Evolutionary conservation across 2,113 vertebrate species (phyloP).

Genomic region (Onychostruthus taczanowskii): DNA sequence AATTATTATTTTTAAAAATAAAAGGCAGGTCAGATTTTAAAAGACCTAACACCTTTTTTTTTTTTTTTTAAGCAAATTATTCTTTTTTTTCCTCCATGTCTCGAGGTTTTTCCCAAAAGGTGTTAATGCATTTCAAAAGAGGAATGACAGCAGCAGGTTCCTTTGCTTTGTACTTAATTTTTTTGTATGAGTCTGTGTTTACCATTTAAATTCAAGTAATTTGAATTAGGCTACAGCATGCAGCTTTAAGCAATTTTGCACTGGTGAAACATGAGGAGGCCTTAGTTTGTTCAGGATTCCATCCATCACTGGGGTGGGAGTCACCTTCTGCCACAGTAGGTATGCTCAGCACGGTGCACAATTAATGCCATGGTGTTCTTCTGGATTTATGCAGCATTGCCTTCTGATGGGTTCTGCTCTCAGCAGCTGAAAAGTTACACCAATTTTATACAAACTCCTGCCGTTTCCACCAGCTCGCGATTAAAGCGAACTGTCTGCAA

Average conservation of each 20-base stretch:
- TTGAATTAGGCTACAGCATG: neutral
- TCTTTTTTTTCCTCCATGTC: neutral
- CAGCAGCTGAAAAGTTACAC: conserved; percentile 5
- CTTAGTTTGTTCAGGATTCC: neutral
- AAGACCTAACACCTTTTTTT: neutral
- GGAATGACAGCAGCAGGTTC: neutral
- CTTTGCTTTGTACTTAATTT: neutral
- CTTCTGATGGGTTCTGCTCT: conserved; percentile 19
- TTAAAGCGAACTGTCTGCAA: conserved; percentile 6
- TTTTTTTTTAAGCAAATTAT: neutral
- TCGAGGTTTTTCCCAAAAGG: neutral
- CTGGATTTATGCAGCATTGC: conserved; percentile 25
- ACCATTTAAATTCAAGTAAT: conserved; percentile 21
- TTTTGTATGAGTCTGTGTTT: neutral
- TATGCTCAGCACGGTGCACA: conserved; percentile 30
- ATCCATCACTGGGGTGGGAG: conserved; percentile 36
- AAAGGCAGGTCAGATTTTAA: neutral
- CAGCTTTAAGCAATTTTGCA: neutral
- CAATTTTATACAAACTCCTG: conserved; percentile 49
- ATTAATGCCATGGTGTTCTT: conserved; percentile 20
- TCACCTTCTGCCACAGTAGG: conserved; percentile 47
- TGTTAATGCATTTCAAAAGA: neutral
- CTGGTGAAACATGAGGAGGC: conserved; percentile 10
- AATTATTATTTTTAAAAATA: conserved; percentile 30
- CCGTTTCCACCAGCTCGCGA: neutral